phyloP scores from a whole-genome alignment of 2,113 vertebrate genomes.

The Elephas maximus region DNA sequence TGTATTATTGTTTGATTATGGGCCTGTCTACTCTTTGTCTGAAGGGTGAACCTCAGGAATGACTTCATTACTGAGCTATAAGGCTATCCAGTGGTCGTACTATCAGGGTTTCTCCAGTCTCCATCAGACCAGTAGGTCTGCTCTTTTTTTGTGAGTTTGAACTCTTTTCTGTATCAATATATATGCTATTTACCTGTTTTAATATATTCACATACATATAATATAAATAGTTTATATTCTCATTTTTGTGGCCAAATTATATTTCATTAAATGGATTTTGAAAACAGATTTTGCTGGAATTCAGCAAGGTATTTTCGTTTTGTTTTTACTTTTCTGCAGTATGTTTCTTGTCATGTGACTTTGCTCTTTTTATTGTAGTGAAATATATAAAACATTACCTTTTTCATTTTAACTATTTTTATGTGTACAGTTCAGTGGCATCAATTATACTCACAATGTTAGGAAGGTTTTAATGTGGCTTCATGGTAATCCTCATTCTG shows the following conservation, averaged over 20 bases:
- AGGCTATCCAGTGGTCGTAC: too few species aligned
- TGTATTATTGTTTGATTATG: too few species aligned
- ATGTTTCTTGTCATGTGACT: not conserved
- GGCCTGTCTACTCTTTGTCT: too few species aligned
- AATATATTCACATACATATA: not conserved
- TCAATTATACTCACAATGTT: not conserved
- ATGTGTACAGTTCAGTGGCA: not conserved
- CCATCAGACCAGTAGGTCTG: too few species aligned
- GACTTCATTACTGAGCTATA: too few species aligned
- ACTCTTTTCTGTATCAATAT: not conserved
- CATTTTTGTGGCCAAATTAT: not conserved
- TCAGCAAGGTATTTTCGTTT: not conserved
- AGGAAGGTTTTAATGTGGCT: not conserved
- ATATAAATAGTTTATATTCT: not conserved
- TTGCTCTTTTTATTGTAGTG: not conserved
- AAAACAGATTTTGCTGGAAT: not conserved
- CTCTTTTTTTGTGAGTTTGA: too few species aligned
- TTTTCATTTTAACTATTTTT: not conserved
- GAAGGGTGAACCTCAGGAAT: too few species aligned
- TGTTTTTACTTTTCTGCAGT: not conserved
- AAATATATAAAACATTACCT: too few species aligned
- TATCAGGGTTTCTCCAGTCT: too few species aligned
- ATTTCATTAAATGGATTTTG: not conserved
- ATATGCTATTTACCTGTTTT: not conserved
- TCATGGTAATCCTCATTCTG: not conserved